Conservation (phyloP, 2,113 vertebrate species). For the Columbina picui region DNA sequence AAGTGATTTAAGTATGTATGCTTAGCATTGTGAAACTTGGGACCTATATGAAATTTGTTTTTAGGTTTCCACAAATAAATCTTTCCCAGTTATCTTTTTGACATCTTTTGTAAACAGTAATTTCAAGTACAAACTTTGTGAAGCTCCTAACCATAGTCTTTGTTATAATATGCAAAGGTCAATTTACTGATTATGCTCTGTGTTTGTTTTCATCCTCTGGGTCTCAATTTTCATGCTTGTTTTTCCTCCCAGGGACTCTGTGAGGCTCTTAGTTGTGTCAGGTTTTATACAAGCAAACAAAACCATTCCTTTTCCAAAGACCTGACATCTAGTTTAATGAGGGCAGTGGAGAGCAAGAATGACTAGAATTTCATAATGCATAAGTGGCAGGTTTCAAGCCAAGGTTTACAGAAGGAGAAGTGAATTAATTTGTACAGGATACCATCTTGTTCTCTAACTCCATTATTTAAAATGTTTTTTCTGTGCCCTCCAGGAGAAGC, state of each 20-base stretch:
- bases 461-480: not conserved
- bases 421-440: not conserved
- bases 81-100: not conserved
- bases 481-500: not conserved
- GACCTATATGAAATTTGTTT: not conserved
- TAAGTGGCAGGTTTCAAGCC: not conserved
- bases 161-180: not conserved
- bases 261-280: not conserved
- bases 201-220: not conserved
- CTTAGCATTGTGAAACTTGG: not conserved
- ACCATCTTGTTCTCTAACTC: not conserved
- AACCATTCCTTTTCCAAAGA: not conserved
- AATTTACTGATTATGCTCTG: not conserved
- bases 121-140: not conserved
- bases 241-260: not conserved
- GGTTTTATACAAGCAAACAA: not conserved
- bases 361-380: accelerated
- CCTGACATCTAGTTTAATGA: not conserved
- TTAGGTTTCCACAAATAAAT: not conserved
- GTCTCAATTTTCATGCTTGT: constrained; percentile 5
- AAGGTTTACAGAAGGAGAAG: not conserved
- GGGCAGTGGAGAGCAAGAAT: not conserved
- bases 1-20: not conserved
- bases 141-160: constrained; percentile 22
- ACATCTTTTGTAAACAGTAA: not conserved